phyloP scores from a whole-genome alignment of 1,140 invertebrate species.

The Eueides isabella region DNA sequence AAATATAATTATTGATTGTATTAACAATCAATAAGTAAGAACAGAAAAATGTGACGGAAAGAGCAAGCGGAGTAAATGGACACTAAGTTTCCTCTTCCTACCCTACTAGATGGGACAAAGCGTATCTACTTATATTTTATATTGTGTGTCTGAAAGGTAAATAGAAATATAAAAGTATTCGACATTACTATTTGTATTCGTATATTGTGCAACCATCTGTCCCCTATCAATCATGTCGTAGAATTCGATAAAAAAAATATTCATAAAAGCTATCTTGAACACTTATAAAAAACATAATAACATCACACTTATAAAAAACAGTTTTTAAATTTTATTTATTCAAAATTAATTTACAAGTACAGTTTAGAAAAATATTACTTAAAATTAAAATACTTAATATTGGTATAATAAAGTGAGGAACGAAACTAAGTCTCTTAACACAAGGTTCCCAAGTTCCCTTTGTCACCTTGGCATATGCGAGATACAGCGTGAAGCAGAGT shows the following conservation, averaged over 20 bases:
- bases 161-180: background rate
- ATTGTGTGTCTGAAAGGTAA: background rate
- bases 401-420: too few species aligned
- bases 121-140: background rate
- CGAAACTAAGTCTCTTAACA: background rate
- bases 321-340: too few species aligned
- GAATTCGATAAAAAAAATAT: conserved; percentile 7
- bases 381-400: too few species aligned
- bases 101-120: background rate
- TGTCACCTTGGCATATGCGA: background rate
- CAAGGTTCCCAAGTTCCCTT: background rate
- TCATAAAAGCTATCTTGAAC: conserved; percentile 1
- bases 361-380: background rate
- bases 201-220: conserved; percentile 26
- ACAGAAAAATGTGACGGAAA: too few species aligned
- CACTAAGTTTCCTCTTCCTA: too few species aligned
- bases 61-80: too few species aligned
- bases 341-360: too few species aligned
- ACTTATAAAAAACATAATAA: background rate
- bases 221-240: conserved; percentile 33
- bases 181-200: conserved; percentile 13
- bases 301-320: background rate
- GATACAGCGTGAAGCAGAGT: background rate
- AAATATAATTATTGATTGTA: too few species aligned
- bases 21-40: too few species aligned